Base-by-base conservation (phyloP, 2,797 vertebrate species). In the Chelon auratus region DNA sequence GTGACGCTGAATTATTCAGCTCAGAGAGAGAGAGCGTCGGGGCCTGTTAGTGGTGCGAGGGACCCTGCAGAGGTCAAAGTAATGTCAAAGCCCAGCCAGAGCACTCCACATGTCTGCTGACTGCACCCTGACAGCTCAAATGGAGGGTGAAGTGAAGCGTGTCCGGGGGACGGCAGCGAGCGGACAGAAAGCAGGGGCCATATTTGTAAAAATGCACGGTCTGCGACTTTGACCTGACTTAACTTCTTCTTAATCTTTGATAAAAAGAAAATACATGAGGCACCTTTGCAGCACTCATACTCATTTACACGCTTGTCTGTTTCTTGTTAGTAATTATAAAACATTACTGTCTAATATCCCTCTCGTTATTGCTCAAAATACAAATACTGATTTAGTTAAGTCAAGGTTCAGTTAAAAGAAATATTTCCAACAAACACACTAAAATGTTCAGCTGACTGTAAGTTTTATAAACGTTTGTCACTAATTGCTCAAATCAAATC, bases 131-230 rank as follows among this genome's bases (percentile, higher is more conserved):
- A 85, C 82, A 70, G 78, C 77, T 81, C 54, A 2, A 81, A 85
- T 81, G 75, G 76, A 85, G 68, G 82, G 66, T 82, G 84, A 88
- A 84, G 78, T 68, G 71, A 68, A 83, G 76, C 78, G 26, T 82
- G 72, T 66, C 74, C 3, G 0, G 72, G 59, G 59, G 64, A 73
- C n/a, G 15, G 60, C 52, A n/a, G 57, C 53, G 15, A 20, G 15
- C 14, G 0, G 13, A 18, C 10, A 5, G 56, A n/a, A 24, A 20
- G 24, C 53, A 42, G 30, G 45, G 45, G 66, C 48, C 22, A 10
- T 57, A 68, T 72, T 65, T 62, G 55, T 48, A 45, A 67, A 77
- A 66, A 52, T 42, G n/a, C 30, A 73, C 2, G 26, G 33, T 59
- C 36, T 45, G 13, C 53, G 63, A 68, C 45, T 79, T 67, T 56